phyloP scores from a whole-genome alignment of 2,113 vertebrate species.

The Vicugna pacos region DNA sequence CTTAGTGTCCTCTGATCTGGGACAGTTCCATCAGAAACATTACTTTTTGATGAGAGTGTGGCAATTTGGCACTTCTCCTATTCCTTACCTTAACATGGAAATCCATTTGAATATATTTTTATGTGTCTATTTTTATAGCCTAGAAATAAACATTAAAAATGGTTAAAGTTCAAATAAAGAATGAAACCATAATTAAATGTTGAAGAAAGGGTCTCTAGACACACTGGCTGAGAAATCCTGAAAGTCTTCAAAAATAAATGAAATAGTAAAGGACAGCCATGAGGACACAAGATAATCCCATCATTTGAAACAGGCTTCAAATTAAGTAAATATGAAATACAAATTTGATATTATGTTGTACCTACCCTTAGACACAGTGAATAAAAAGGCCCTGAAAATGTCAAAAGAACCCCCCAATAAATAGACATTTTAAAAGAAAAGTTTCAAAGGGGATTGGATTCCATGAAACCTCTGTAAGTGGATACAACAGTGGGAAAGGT shows the following conservation, averaged over 20 bases:
- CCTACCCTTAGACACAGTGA: background rate
- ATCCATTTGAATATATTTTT: background rate
- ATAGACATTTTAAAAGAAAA: background rate
- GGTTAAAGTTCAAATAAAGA: conserved; percentile 1
- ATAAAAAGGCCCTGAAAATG: background rate
- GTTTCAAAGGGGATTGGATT: background rate
- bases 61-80: background rate
- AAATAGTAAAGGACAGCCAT: background rate
- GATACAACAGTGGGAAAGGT: background rate
- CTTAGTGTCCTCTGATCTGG: background rate
- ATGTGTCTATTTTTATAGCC: background rate
- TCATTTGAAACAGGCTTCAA: background rate
- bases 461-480: background rate
- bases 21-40: background rate
- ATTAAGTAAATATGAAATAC: background rate
- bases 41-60: background rate
- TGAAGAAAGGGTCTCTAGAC: background rate
- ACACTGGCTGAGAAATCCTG: background rate
- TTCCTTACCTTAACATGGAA: background rate
- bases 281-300: background rate
- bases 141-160: background rate
- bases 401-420: background rate
- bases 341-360: background rate
- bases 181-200: background rate
- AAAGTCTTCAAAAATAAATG: background rate